Evolutionary conservation across 2,113 vertebrate species (phyloP), one percentile per base, ranked within the genome.

Genomic region (Xyrauchen texanus): DNA sequence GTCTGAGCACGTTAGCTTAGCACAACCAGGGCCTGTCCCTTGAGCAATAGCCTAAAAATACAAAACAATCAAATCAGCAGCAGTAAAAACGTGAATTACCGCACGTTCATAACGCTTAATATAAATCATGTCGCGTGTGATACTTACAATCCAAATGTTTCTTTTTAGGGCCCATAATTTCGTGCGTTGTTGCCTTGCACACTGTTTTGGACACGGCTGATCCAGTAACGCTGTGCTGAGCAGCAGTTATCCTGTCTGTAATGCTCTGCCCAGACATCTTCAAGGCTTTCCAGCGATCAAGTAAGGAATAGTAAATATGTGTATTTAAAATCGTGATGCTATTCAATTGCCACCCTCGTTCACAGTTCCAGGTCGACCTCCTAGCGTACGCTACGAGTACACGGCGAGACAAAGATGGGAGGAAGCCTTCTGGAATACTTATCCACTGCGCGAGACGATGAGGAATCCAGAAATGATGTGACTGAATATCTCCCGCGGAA

Each of bases 91-190:
- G 16, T n/a, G 42, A 71, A 60, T 77, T 73, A 21, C 42, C 57
- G 9, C 15, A 52, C 42, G 8, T 45, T 55, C 47, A 71, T 12
- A 52, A 57, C 9, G 11, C 15, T 61, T 15, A 52, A 64, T 11
- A 8, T 5, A 0, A 58, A 46, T 42, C 12, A 53, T 60, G n/a
- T 68, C 49, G 3, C 7, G 46, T 16, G 0, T 11, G 2, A 83
- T 93, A 93, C 92, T 93, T 91, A 99, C 97, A 99, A 88, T 98
- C 97, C 93, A 99, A 92, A 87, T 98, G 97, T 86, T 98, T 99
- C 88, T 98, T 98, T 89, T 99, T 99, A 84, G 97, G 97, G 60
- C 97, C 97, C 97, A 99, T 99, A 57, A 98, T 93, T 93, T 99
- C 97, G 92, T 99, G 97, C 64, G 97, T 99, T 78, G 97, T 99